phyloP scores from a whole-genome alignment of 1,140 invertebrate genomes.

The Bradynema listronoti region DNA sequence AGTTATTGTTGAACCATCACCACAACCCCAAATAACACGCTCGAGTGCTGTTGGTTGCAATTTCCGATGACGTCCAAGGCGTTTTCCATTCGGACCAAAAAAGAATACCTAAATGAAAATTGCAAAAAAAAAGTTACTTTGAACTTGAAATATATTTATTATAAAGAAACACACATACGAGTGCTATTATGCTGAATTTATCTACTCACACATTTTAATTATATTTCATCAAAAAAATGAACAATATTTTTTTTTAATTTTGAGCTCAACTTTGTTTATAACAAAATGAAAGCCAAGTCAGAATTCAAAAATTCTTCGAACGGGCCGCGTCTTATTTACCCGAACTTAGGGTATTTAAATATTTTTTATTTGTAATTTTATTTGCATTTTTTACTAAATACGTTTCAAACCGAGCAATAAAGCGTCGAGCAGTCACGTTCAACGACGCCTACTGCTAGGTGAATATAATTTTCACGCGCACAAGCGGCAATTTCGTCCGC shows the following conservation, averaged over 20 bases:
- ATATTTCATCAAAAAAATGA: no score
- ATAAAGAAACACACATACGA: no score
- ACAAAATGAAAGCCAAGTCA: slow-evolving; percentile 2
- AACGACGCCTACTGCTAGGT: slow-evolving; percentile 43
- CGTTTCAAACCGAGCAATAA: slow-evolving; percentile 41
- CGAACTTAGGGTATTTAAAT: no score
- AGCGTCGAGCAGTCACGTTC: slow-evolving; percentile 44
- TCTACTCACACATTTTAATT: no score
- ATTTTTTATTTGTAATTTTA: no score
- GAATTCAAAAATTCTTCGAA: neutral
- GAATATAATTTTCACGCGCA: slow-evolving; percentile 27
- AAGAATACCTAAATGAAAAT: slow-evolving; percentile 40
- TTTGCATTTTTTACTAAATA: neutral
- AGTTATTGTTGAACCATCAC: slow-evolving; percentile 51
- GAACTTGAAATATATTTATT: no score
- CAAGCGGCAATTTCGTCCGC: slow-evolving; percentile 28
- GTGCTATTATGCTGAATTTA: no score
- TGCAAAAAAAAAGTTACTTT: no score
- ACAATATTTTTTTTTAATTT: slow-evolving; percentile 13
- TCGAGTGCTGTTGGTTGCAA: slow-evolving; percentile 44
- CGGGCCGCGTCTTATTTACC: no score
- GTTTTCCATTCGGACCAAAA: slow-evolving; percentile 35
- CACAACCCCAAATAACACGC: slow-evolving; percentile 50
- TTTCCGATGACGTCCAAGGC: slow-evolving; percentile 50
- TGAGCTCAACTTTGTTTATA: neutral